Conservation (phyloP, 2,888 invertebrate genomes). For the Drosophila prostipennis region DNA sequence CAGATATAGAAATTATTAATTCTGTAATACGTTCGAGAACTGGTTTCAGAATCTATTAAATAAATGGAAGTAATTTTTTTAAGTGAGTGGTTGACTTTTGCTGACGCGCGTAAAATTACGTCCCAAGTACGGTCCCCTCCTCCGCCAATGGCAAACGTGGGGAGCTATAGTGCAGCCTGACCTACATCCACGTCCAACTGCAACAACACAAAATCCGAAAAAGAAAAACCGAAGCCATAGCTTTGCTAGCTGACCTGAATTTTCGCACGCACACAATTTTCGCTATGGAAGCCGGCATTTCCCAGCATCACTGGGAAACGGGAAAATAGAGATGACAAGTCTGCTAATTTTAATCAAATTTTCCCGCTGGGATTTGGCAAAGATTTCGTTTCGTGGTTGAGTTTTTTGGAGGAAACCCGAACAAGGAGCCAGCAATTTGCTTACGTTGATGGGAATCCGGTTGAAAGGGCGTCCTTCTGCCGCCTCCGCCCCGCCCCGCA, state of each 20-base stretch:
- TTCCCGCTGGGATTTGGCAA: constrained; percentile 36
- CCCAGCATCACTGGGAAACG: constrained; percentile 21
- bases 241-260: constrained; percentile 69
- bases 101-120: constrained; percentile 76
- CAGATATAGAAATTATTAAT: no score
- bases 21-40: neutral
- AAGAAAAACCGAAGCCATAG: constrained; percentile 35
- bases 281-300: constrained; percentile 43
- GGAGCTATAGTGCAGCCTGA: constrained; percentile 30
- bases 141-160: neutral
- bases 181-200: constrained; percentile 29
- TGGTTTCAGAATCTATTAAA: neutral
- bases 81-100: constrained; percentile 50
- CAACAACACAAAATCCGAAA: constrained; percentile 40
- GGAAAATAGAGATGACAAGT: neutral
- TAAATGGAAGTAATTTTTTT: neutral
- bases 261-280: constrained; percentile 42
- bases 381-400: neutral
- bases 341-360: constrained; percentile 69
- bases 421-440: constrained; percentile 26
- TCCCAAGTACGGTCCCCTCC: constrained; percentile 46
- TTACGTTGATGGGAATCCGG: constrained; percentile 36
- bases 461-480: constrained; percentile 16
- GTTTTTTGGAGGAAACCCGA: constrained; percentile 11
- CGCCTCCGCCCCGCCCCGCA: constrained; percentile 1